phyloP scores from a whole-genome alignment of 2,888 invertebrate genomes.

The Hemithea aestivaria region DNA sequence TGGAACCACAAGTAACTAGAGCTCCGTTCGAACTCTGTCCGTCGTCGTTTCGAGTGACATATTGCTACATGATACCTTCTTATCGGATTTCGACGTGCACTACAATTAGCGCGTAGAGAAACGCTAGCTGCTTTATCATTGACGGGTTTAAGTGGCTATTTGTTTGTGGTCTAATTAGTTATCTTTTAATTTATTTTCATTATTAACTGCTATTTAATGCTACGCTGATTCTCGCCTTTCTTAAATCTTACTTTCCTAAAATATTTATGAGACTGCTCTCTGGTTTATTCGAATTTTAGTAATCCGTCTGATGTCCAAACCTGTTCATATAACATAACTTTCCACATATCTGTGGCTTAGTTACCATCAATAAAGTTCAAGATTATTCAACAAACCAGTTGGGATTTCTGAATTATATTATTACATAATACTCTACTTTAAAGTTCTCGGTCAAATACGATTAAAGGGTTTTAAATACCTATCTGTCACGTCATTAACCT shows the following conservation, averaged over 20 bases:
- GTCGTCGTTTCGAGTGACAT: constrained; percentile 59
- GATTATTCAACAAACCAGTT: constrained; percentile 6
- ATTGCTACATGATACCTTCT: constrained; percentile 56
- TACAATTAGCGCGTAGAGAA: constrained; percentile 62
- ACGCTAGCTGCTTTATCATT: constrained; percentile 32
- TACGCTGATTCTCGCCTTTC: background rate
- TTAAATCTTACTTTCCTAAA: constrained; percentile 4
- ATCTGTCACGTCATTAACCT: constrained; percentile 23
- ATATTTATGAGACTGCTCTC: constrained; percentile 1
- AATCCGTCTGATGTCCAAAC: constrained; percentile 9
- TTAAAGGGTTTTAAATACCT: constrained; percentile 19
- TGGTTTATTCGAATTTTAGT: constrained; percentile 6
- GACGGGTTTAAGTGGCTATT: constrained; percentile 21
- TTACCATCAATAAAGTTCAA: constrained; percentile 12
- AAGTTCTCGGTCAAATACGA: constrained; percentile 37
- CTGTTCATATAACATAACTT: constrained; percentile 11
- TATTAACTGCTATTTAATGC: no score
- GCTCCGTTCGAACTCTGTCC: constrained; percentile 32
- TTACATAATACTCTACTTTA: constrained; percentile 30
- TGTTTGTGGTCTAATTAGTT: constrained; percentile 29
- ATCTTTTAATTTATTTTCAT: constrained; percentile 9
- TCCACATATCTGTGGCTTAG: constrained; percentile 6
- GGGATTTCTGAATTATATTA: constrained; percentile 12
- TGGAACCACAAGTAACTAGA: constrained; percentile 58
- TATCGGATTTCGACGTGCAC: constrained; percentile 58